Conservation (phyloP, 2,113 vertebrate genomes). For the Lontra canadensis region DNA sequence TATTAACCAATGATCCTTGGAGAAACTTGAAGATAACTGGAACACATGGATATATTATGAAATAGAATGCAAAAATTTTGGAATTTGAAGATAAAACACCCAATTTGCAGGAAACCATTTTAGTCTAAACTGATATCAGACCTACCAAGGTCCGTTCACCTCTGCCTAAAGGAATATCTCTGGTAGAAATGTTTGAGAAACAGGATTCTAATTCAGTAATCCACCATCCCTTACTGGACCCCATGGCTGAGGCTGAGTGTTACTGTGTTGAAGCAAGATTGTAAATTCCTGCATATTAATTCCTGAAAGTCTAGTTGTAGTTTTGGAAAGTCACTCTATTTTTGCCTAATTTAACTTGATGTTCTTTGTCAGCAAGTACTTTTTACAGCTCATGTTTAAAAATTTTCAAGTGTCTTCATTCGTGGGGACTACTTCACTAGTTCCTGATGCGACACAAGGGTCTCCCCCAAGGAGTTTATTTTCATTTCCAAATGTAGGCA, state of each 20-base stretch:
- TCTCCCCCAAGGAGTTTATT: background rate
- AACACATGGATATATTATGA: background rate
- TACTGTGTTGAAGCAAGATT: background rate
- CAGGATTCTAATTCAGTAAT: background rate
- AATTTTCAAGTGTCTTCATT: background rate
- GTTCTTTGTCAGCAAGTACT: background rate
- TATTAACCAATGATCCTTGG: background rate
- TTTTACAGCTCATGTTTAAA: background rate
- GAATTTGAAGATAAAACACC: background rate
- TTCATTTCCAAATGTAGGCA: background rate
- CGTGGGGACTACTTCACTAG: background rate
- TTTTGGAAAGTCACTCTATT: background rate
- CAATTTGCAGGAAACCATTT: background rate
- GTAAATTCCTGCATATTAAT: background rate
- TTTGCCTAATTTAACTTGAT: background rate
- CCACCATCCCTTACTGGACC: background rate
- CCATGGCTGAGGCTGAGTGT: background rate
- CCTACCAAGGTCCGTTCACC: background rate
- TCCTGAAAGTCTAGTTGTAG: background rate
- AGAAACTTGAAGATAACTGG: background rate
- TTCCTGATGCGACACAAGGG: background rate
- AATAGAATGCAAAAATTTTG: background rate
- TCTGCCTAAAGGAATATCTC: background rate
- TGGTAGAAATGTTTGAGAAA: background rate
- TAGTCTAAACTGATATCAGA: background rate